Evolutionary conservation across 1,140 invertebrate genomes (phyloP).

Genomic region (Agrypnia vestita): DNA sequence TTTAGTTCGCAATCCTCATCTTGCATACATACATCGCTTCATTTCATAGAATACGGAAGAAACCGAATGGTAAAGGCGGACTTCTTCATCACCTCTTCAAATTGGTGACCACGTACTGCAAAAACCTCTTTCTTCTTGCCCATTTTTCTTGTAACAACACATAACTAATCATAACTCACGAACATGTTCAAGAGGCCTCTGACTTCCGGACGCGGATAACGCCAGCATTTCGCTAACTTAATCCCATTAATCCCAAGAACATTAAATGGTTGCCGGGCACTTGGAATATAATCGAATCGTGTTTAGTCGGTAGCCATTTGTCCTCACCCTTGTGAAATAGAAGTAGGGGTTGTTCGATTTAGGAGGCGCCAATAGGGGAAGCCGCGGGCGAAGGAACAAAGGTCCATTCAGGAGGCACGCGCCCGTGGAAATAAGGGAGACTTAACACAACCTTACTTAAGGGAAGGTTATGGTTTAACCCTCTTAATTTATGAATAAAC

Average conservation of each 20-base stretch:
- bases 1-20: too few relatives aligned
- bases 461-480: constrained; percentile 45
- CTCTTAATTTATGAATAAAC: not conserved
- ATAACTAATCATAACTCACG: not conserved
- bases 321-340: constrained; percentile 8
- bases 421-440: constrained; percentile 25
- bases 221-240: not conserved
- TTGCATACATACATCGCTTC: too few relatives aligned
- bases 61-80: too few relatives aligned
- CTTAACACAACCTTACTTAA: constrained; percentile 29
- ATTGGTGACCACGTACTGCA: too few relatives aligned
- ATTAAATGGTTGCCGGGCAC: constrained; percentile 48
- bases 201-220: not conserved
- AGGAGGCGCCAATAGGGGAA: constrained; percentile 32
- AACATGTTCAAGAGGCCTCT: not conserved
- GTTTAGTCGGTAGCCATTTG: constrained; percentile 38
- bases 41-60: too few relatives aligned
- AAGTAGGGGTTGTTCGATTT: constrained; percentile 2
- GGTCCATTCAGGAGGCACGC: constrained; percentile 40
- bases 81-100: too few relatives aligned
- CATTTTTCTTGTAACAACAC: not conserved
- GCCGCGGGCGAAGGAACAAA: constrained; percentile 50
- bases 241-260: constrained; percentile 48
- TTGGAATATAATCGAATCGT: constrained; percentile 42
- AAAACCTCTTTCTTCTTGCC: not conserved